phyloP scores from a whole-genome alignment of 2,888 invertebrate species.

The Caradrina clavipalpis region DNA sequence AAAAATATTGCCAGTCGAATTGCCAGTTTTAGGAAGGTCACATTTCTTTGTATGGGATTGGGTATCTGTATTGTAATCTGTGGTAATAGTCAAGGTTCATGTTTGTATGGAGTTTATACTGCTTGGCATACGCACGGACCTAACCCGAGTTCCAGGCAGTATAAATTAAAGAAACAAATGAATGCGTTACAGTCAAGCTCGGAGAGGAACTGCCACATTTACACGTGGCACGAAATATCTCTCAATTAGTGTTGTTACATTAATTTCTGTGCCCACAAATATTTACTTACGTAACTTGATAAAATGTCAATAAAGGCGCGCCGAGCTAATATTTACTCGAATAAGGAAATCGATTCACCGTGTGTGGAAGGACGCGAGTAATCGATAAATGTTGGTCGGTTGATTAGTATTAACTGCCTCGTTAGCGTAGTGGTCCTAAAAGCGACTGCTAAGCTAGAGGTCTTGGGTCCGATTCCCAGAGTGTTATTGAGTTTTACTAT shows the following conservation, averaged over 20 bases:
- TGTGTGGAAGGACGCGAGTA: not conserved
- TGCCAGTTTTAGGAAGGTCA: too few relatives aligned
- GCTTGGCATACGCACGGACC: too few relatives aligned
- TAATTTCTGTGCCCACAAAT: conserved; percentile 3
- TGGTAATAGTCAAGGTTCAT: too few relatives aligned
- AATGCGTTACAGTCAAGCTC: not conserved
- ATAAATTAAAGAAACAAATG: not conserved
- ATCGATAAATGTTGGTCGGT: not conserved
- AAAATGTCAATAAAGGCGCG: conserved; percentile 8
- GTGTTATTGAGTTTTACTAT: too few relatives aligned
- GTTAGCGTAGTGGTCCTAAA: too few relatives aligned
- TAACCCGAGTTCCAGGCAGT: too few relatives aligned
- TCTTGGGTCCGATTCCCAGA: too few relatives aligned
- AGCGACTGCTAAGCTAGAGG: too few relatives aligned
- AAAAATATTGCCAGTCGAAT: too few relatives aligned
- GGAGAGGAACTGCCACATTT: not conserved
- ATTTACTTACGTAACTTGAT: conserved; percentile 4
- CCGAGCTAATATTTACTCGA: conserved; percentile 4
- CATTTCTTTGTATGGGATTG: too few relatives aligned
- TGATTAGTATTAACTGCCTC: not conserved
- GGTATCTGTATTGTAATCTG: too few relatives aligned
- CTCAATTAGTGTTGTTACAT: conserved; percentile 9
- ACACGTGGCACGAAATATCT: not conserved
- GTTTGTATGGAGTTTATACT: too few relatives aligned
- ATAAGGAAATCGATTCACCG: not conserved